Evolutionary conservation across 2,888 invertebrate genomes (phyloP).

Genomic region (Tortricodes alternella): DNA sequence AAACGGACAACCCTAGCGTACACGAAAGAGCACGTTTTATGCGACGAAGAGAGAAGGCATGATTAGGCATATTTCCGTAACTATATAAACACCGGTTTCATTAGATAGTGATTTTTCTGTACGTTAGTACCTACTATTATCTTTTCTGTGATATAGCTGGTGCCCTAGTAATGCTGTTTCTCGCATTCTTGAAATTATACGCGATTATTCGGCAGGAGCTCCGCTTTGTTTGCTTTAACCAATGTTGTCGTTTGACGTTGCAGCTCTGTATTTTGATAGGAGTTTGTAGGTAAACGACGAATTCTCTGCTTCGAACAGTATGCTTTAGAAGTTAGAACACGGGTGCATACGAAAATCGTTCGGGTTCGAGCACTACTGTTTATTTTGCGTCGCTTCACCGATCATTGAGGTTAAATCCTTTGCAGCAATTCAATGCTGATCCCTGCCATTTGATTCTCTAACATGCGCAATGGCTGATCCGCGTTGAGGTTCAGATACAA

Average conservation of each 20-base stretch:
- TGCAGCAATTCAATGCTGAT: constrained; percentile 3
- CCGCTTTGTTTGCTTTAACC: neutral
- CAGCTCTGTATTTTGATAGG: constrained; percentile 5
- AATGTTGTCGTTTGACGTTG: neutral
- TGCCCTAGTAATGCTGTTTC: neutral
- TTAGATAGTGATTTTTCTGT: no score
- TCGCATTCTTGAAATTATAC: neutral
- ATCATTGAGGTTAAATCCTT: constrained; percentile 17
- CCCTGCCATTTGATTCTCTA: no score
- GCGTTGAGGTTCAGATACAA: no score
- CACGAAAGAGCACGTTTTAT: no score
- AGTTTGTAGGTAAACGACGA: constrained; percentile 1
- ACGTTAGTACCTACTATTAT: no score
- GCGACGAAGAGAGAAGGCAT: no score
- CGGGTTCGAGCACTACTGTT: constrained; percentile 4
- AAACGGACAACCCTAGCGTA: no score
- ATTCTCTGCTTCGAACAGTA: constrained; percentile 2
- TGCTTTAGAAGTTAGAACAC: constrained; percentile 8
- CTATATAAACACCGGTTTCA: no score
- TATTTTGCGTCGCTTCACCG: constrained; percentile 8
- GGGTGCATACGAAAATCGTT: neutral
- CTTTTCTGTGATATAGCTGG: no score
- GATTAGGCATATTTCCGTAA: no score
- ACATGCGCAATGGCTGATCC: no score
- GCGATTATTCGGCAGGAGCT: constrained; percentile 1